phyloP scores from a whole-genome alignment of 2,888 invertebrate species.

The Coelogynopora nodosa region DNA sequence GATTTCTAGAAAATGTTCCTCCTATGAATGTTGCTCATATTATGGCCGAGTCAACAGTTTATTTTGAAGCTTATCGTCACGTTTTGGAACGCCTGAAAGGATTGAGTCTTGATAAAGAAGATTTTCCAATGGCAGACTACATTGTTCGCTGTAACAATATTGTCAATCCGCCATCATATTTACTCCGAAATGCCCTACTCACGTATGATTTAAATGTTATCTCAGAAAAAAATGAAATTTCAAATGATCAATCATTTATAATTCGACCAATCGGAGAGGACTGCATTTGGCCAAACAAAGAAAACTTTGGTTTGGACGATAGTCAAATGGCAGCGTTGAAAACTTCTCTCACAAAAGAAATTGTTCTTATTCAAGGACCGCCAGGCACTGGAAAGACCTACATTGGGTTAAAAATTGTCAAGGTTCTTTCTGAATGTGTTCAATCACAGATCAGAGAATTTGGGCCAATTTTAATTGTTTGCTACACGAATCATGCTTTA shows the following conservation, averaged over 20 bases:
- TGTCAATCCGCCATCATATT: slow-evolving; percentile 30
- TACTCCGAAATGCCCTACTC: not conserved
- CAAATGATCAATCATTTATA: not conserved
- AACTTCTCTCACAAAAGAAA: slow-evolving; percentile 55
- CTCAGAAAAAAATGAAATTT: not conserved
- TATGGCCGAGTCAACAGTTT: slow-evolving; percentile 75
- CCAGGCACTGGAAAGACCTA: slow-evolving; percentile 51
- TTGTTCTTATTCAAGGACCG: slow-evolving; percentile 56
- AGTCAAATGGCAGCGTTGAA: slow-evolving; percentile 55
- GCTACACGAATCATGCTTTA: slow-evolving; percentile 80
- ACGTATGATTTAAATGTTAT: not conserved
- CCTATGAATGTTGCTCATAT: not conserved
- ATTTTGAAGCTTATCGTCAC: slow-evolving; percentile 77
- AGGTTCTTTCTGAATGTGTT: slow-evolving; percentile 67
- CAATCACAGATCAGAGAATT: slow-evolving; percentile 53
- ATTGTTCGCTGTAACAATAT: not conserved
- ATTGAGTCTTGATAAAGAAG: not conserved
- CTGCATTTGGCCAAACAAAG: slow-evolving; percentile 55
- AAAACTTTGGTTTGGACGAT: slow-evolving; percentile 52
- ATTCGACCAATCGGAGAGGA: too few species aligned
- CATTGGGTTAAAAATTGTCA: slow-evolving; percentile 52
- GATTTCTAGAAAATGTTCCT: not conserved
- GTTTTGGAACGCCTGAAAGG: slow-evolving; percentile 60
- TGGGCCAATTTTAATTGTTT: slow-evolving; percentile 71
- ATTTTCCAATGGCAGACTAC: slow-evolving; percentile 28